Evolutionary conservation across 2,797 vertebrate genomes (phyloP).

Genomic region (Tadarida brasiliensis): DNA sequence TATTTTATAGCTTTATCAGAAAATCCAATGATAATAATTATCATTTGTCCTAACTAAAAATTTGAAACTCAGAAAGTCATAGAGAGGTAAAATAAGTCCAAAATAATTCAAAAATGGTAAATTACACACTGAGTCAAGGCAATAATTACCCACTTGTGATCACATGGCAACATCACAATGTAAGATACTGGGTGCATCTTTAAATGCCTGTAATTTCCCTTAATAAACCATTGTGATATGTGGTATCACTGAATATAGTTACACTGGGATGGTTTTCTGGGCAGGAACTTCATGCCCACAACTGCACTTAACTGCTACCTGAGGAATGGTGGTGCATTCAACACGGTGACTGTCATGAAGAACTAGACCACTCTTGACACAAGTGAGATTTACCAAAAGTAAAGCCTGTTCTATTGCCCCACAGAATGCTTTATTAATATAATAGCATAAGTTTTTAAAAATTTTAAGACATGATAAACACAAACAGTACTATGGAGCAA

Average conservation of each 20-base stretch:
- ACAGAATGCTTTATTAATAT: background rate
- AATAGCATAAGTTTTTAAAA: background rate
- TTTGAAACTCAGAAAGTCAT: slow-evolving; percentile 24
- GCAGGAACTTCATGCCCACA: background rate
- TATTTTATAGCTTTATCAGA: slow-evolving; percentile 37
- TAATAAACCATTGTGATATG: background rate
- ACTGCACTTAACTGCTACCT: background rate
- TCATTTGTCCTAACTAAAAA: slow-evolving; percentile 24
- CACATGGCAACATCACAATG: background rate
- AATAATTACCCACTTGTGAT: background rate
- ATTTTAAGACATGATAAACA: slow-evolving; percentile 15
- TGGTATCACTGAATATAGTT: background rate
- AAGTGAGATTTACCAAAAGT: background rate
- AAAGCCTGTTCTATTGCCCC: background rate
- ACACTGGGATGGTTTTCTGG: background rate
- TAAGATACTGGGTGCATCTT: background rate
- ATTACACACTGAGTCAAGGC: background rate
- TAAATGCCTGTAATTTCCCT: background rate
- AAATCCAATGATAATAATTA: slow-evolving; percentile 37
- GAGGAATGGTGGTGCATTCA: background rate
- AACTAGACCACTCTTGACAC: background rate
- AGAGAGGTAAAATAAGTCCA: slow-evolving; percentile 2
- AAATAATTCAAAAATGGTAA: background rate
- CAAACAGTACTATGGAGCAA: background rate
- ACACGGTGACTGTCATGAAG: background rate